Evolutionary conservation across 2,797 vertebrate genomes (phyloP), one percentile per base, ranked within the genome.

Genomic region (Euthynnus affinis): DNA sequence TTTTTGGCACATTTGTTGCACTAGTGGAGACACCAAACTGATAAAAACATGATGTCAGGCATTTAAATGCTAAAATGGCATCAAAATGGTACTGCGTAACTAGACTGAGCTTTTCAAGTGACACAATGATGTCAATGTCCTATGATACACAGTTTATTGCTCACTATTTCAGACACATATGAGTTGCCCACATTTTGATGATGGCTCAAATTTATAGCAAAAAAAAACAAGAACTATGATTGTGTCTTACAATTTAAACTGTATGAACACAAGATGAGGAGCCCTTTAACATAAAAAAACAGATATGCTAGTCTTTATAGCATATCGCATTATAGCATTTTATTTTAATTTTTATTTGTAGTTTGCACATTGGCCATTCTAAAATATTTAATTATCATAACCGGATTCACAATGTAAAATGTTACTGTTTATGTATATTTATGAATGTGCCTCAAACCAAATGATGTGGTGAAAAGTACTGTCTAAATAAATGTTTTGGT

Each of bases 1-100:
- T 44, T 29, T 40, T 44, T 25, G 2, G n/a, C 27, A 58, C n/a
- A 17, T 57, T 64, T 27, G 34, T 52, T 76, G 23, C 42, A 61
- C 49, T 57, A 53, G 5, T 40, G 18, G 6, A 68, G 40, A 68
- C 23, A 46, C 44, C 18, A 71, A 48, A 66, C 23, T 20, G 6
- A 68, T 15, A 48, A 3, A 58, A 34, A 59, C 22, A 22, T 14
- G 9, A 5, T 53, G 18, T 22, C 15, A 57, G 9, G 18, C 3
- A 68, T 53, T 86, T 65, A 34, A 5, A 52, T 29, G n/a, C 17
- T 15, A 15, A 70, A 55, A 51, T 20, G 2, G 15, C 42, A 77
- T 53, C 10, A 40, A 69, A 60, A 74, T 53, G 29, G 27, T 73
- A n/a, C 52, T 44, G 2, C 14, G 62, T n/a, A 66, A 64, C 10